Evolutionary conservation across 2,888 invertebrate genomes (phyloP).

Genomic region (Drosophila pseudotakahashii): DNA sequence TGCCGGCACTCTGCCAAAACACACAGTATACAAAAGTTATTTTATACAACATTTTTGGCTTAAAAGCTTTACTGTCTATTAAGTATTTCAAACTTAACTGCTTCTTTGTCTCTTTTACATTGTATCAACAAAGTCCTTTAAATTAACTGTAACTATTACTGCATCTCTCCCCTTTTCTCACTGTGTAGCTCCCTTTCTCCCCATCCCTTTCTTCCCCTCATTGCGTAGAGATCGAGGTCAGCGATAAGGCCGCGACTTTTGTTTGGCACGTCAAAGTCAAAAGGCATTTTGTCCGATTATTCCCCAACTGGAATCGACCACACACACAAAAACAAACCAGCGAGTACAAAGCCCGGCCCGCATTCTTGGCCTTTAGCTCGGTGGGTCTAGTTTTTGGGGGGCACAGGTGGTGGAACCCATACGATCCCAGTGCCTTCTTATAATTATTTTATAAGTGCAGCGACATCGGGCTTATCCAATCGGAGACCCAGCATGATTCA

Average conservation of each 20-base stretch:
- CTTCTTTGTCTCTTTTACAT: too few relatives aligned
- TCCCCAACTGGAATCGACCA: conserved; percentile 41
- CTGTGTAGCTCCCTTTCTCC: conserved; percentile 23
- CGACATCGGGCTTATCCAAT: conserved; percentile 70
- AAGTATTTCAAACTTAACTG: too few relatives aligned
- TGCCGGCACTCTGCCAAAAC: too few relatives aligned
- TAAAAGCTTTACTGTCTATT: too few relatives aligned
- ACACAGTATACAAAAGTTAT: too few relatives aligned
- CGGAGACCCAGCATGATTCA: conserved; percentile 63
- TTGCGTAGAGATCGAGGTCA: conserved; percentile 73
- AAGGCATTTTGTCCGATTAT: conserved; percentile 49
- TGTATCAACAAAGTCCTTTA: too few relatives aligned
- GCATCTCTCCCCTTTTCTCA: neutral
- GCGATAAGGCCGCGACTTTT: conserved; percentile 72
- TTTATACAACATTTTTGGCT: too few relatives aligned
- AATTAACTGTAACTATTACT: too few relatives aligned
- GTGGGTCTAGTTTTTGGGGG: conserved; percentile 66
- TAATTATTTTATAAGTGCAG: conserved; percentile 80
- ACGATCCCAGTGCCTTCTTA: conserved; percentile 31
- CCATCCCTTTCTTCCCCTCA: neutral
- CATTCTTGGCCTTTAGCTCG: conserved; percentile 58
- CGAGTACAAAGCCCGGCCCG: conserved; percentile 29
- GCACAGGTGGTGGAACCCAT: conserved; percentile 56
- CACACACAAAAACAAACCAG: conserved; percentile 19
- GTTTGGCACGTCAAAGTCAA: conserved; percentile 55